phyloP scores from a whole-genome alignment of 2,113 vertebrate genomes.

The Rhinopomastus cyanomelas region DNA sequence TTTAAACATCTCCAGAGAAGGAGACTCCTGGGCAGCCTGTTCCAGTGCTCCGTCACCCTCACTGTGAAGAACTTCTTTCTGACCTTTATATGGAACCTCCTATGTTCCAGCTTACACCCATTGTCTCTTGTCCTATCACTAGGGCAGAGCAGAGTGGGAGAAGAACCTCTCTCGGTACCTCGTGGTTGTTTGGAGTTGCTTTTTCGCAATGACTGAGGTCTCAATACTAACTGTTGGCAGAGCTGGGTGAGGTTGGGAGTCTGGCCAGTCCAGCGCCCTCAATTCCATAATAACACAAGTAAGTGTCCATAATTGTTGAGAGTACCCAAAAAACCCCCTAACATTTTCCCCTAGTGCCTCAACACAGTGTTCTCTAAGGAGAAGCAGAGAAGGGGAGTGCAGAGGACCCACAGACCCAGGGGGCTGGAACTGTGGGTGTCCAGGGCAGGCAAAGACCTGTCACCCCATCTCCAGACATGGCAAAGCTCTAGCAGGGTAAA shows the following conservation, averaged over 20 bases:
- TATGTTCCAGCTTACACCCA: too few species aligned
- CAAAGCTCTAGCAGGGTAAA: background rate
- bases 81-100: too few species aligned
- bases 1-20: too few species aligned
- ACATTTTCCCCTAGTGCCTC: too few species aligned
- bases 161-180: too few species aligned
- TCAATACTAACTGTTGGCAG: background rate
- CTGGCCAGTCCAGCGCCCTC: background rate
- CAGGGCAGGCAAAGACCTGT: background rate
- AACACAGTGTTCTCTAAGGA: background rate
- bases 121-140: too few species aligned
- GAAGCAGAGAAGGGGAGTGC: background rate
- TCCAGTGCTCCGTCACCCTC: too few species aligned
- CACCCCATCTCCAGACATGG: background rate
- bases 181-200: background rate
- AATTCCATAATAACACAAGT: background rate
- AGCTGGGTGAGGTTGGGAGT: background rate
- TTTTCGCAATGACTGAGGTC: rapidly evolving
- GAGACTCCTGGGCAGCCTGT: too few species aligned
- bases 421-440: background rate
- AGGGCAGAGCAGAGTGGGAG: too few species aligned
- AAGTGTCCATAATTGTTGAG: background rate
- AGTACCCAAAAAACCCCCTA: background rate
- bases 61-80: too few species aligned
- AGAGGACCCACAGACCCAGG: background rate